Evolutionary conservation across 2,113 vertebrate genomes (phyloP), one percentile per base, ranked within the genome.

Genomic region (Lophochroa leadbeateri): DNA sequence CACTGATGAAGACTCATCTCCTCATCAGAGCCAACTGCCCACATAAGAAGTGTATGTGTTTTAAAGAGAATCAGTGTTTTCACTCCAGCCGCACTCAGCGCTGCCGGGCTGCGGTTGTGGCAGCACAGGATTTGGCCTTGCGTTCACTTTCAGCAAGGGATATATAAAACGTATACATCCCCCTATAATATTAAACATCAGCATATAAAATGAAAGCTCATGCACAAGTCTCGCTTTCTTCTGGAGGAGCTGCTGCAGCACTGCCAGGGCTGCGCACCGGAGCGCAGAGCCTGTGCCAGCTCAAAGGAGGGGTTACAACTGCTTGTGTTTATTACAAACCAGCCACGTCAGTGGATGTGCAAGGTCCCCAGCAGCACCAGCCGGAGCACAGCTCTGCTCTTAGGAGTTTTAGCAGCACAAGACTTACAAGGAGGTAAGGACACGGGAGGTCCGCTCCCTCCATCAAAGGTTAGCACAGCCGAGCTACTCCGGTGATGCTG

Each of bases 1-100:
- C 0, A 0, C 8, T 41, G 49, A 57, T 50, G 60, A 35, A 53
- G 71, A 7, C 9, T 47, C 3, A 0, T 24, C 9, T 52, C 35
- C 61, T 68, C 50, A 4, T 37, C 29, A 67, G 15, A 76, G 21
- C 5, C 17, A 63, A 31, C 13, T 47, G 35, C 63, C 28, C 39
- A 20, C 0, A 2, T 8, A 39, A 63, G 57, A 91, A 82, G 52
- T 4, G 7, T 9, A 4, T n/a, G 60, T 53, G 63, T 53, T 50
- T 41, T 21, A n/a, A 46, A 52, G 28, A 35, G 29, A 74, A 44
- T 31, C 7, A 2, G 29, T 11, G 35, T 11, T 83, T 74, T 43
- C 14, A 33, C 37, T 35, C 52, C 52, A 44, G 52, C 31, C 4
- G 1, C 1, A 0, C 50, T 77, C 18, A 1, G 47, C 18, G 6